phyloP scores from a whole-genome alignment of 2,888 invertebrate species.

The Polylopha cassiicola region DNA sequence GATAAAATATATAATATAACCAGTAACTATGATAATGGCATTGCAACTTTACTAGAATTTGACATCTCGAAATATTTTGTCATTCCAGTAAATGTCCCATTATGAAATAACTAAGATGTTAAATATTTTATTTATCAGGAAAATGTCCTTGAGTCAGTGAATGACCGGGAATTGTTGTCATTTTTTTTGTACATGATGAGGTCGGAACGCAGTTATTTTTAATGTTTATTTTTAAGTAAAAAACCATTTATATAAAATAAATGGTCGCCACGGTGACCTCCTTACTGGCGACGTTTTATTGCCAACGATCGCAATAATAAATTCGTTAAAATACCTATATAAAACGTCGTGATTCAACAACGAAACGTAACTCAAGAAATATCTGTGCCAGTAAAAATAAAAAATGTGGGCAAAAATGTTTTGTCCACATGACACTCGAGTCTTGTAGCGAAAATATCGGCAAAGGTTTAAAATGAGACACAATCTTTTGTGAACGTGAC shows the following conservation, averaged over 20 bases:
- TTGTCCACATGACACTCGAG: no score
- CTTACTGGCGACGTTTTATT: slow-evolving; percentile 54
- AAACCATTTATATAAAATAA: slow-evolving; percentile 47
- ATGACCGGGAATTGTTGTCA: slow-evolving; percentile 20
- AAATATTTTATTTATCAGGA: no score
- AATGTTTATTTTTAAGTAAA: slow-evolving; percentile 33
- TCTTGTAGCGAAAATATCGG: no score
- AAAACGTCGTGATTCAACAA: slow-evolving; percentile 40
- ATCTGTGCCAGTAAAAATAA: slow-evolving; percentile 44
- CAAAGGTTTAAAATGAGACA: no score
- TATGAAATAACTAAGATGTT: no score
- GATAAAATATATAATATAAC: no score
- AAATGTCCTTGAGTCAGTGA: no score
- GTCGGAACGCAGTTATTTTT: slow-evolving; percentile 28
- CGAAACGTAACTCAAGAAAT: slow-evolving; percentile 46
- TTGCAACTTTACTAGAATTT: no score
- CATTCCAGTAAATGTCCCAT: no score
- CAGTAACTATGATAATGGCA: no score
- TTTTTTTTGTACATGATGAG: slow-evolving; percentile 26
- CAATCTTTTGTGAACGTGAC: no score
- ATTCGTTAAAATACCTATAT: slow-evolving; percentile 53
- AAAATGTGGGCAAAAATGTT: slow-evolving; percentile 4
- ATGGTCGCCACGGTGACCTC: slow-evolving; percentile 52
- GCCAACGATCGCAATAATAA: slow-evolving; percentile 55
- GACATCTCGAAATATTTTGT: no score